Percentiles rank a stretch among this genome's conserved stretches.
phyloP scores from a whole-genome alignment of 2,797 vertebrate species.

The Hyperoplus immaculatus region DNA sequence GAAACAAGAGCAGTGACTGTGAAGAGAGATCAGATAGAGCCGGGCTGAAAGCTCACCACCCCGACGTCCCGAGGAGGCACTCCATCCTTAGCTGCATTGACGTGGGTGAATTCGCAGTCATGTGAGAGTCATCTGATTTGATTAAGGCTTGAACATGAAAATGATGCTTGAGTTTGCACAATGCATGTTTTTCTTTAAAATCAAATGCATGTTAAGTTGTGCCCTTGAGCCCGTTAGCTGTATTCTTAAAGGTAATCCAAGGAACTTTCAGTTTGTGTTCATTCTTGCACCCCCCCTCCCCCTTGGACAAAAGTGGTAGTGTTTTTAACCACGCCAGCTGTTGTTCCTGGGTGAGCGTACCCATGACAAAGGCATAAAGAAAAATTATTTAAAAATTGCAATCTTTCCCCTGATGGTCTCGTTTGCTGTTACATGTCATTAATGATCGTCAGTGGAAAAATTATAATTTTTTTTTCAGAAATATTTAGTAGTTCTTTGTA shows the following conservation, averaged over 20 bases:
- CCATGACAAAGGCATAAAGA: too few species aligned
- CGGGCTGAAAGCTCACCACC: constrained; percentile 16
- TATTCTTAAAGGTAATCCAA: too few species aligned
- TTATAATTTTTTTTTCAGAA: too few species aligned
- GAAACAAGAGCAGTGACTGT: constrained; percentile 64
- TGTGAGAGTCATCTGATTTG: constrained; percentile 68
- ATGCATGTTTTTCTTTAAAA: constrained; percentile 1
- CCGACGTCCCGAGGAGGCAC: constrained; percentile 34
- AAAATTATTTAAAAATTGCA: too few species aligned
- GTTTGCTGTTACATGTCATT: too few species aligned
- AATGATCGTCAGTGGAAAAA: too few species aligned
- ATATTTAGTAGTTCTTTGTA: too few species aligned
- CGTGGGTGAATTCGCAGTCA: constrained; percentile 29
- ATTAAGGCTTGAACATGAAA: background rate
- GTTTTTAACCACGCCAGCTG: too few species aligned
- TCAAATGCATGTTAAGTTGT: background rate
- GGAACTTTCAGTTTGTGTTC: too few species aligned
- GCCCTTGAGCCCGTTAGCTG: background rate
- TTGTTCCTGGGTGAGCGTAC: too few species aligned
- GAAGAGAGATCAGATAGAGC: constrained; percentile 44
- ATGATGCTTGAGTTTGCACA: background rate
- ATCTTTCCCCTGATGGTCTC: background rate
- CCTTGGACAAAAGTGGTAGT: too few species aligned
- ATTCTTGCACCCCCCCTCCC: too few species aligned
- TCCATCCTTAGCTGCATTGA: constrained; percentile 15